A percentile compares a stretch with the other conserved stretches of the same genome.
phyloP scores from a whole-genome alignment of 1,140 invertebrate species.

The Phortica variegata region DNA sequence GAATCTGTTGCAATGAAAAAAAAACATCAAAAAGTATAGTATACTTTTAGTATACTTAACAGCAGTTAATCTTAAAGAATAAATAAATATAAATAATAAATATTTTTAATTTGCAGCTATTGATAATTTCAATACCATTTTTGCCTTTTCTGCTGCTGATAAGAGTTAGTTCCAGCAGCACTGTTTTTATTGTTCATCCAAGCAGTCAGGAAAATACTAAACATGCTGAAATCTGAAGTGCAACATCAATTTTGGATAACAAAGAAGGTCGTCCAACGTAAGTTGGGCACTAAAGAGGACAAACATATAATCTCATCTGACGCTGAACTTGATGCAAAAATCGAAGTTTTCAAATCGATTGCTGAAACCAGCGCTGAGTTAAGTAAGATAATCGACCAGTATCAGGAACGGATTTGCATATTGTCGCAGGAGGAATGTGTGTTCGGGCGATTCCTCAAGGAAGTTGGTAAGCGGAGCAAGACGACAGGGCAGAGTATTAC shows the following conservation, averaged over 20 bases:
- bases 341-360: constrained; percentile 95
- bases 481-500: constrained; percentile 90
- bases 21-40: no score
- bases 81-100: no score
- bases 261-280: constrained; percentile 91
- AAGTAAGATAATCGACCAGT: constrained; percentile 88
- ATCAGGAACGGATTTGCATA: constrained; percentile 90
- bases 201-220: no score
- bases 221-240: constrained; percentile 58
- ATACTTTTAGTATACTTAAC: no score
- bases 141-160: no score
- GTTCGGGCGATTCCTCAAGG: constrained; percentile 92
- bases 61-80: no score
- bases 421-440: constrained; percentile 94
- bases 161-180: no score
- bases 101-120: no score
- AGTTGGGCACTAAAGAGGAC: constrained; percentile 97
- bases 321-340: constrained; percentile 93
- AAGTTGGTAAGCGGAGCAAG: constrained; percentile 84
- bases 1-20: no score
- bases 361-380: constrained; percentile 87
- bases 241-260: constrained; percentile 98
- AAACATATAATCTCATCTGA: constrained; percentile 95
- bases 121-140: no score
- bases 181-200: no score